Base-by-base conservation (phyloP, 2,888 invertebrate genomes). In the Erebia palarica region DNA sequence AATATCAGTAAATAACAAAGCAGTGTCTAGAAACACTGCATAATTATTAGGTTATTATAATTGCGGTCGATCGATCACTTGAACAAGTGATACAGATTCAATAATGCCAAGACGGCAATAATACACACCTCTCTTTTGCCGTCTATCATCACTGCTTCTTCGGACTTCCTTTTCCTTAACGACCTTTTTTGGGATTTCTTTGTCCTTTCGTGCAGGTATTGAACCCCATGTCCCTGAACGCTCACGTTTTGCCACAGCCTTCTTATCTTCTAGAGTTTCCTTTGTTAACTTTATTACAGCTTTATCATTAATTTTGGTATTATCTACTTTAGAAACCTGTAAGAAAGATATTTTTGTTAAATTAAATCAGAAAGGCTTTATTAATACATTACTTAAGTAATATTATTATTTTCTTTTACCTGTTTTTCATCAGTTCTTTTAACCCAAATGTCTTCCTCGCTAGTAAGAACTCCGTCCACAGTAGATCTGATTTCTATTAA, bases 401-500 rank as follows among this genome's bases (percentile, higher is more conserved):
- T 7, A 7, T 42, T 67, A 14, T 21, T 47, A 36, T 16, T 63
- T 21, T 73, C 68, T 90, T 94, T 94, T 86, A 96, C 96, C 87
- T 94, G 86, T 86, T 94, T 93, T 78, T 94, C 85, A 68, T 95
- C 94, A 16, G 89, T 86, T 80, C 96, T 90, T 80, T 95, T 95
- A 47, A 96, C 94, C 96, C 96, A 96, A 78, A 96, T 94, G 78
- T 96, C 96, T 81, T 96, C 96, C 1, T 86, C 85, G 79, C 95
- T 95, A 60, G 95, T 85, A 1, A 95, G 94, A 58, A 94, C 90
- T 77, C 94, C 95, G 75, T 95, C 95, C n/a, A 95, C 95, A 70
- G 94, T 94, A 78, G 95, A 96, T 84, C 96, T 96, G 88, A 97
- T 96, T 88, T 96, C 97, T 79, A 97, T 95, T 77, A 97, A 92